Conservation (phyloP, 1,140 invertebrate species). For the Drosophila trapezifrons region DNA sequence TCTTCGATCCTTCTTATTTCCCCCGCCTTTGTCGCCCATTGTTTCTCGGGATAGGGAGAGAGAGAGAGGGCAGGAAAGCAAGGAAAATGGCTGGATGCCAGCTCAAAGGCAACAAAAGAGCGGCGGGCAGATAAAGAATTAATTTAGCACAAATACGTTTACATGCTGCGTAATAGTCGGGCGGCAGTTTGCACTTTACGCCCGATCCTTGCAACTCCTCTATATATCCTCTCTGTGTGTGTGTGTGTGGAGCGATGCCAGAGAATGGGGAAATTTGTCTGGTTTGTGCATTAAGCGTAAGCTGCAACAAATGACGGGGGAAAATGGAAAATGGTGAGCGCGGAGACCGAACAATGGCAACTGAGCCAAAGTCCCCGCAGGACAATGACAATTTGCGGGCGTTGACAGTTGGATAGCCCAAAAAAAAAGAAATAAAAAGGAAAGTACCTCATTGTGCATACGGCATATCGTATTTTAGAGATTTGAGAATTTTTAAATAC, state of each 20-base stretch:
- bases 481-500: background rate
- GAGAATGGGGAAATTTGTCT: slow-evolving; percentile 30
- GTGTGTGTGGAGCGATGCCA: background rate
- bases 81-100: slow-evolving; percentile 24
- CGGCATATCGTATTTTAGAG: background rate
- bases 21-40: slow-evolving; percentile 45
- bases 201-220: slow-evolving; percentile 29
- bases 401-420: slow-evolving; percentile 49
- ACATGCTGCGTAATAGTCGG: slow-evolving; percentile 68
- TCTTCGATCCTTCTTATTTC: slow-evolving; percentile 36
- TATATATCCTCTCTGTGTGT: slow-evolving; percentile 6
- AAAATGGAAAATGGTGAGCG: background rate
- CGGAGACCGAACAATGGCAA: slow-evolving; percentile 34
- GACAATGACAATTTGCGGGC: slow-evolving; percentile 45
- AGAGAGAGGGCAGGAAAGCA: background rate
- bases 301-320: slow-evolving; percentile 68
- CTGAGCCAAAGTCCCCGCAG: slow-evolving; percentile 42
- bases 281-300: slow-evolving; percentile 65
- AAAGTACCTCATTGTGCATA: slow-evolving; percentile 24
- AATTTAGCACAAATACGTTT: slow-evolving; percentile 75
- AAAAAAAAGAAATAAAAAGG: slow-evolving; percentile 41
- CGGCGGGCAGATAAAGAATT: slow-evolving; percentile 51
- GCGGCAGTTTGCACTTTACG: slow-evolving; percentile 40
- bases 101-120: slow-evolving; percentile 38
- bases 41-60: slow-evolving; percentile 38